phyloP scores from a whole-genome alignment of 2,797 vertebrate species.

The Adelosebastes latens region DNA sequence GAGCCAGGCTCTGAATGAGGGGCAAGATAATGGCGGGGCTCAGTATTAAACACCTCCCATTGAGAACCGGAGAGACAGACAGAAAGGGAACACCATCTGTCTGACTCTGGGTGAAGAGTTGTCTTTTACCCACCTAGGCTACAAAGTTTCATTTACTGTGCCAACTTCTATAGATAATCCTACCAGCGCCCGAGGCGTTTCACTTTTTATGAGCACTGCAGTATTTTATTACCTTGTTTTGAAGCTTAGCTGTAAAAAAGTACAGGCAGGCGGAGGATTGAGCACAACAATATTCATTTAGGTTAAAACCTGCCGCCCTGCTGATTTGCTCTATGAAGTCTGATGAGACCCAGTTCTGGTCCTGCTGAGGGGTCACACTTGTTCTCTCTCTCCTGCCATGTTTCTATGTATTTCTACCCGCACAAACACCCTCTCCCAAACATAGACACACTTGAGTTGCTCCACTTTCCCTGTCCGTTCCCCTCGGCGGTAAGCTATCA shows the following conservation, averaged over 20 bases:
- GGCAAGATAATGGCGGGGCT: conserved; percentile 64
- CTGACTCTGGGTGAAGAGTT: conserved; percentile 59
- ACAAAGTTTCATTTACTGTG: conserved; percentile 54
- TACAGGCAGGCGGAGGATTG: conserved; percentile 20
- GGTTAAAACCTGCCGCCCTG: conserved; percentile 52
- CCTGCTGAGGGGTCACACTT: conserved; percentile 44
- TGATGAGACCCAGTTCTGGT: conserved; percentile 57
- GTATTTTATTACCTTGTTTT: conserved; percentile 74
- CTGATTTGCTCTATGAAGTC: conserved; percentile 50
- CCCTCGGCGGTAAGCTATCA: conserved; percentile 80
- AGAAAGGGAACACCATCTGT: conserved; percentile 77
- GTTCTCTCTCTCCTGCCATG: conserved; percentile 22
- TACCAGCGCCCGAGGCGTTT: conserved; percentile 49
- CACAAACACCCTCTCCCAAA: conserved; percentile 64
- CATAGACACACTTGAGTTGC: conserved; percentile 67
- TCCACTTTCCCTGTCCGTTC: conserved; percentile 78
- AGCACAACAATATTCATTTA: conserved; percentile 49
- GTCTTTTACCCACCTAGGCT: conserved; percentile 62
- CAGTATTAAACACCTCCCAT: conserved; percentile 62
- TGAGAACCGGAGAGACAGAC: conserved; percentile 58
- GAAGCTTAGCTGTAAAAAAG: conserved; percentile 64
- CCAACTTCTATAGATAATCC: conserved; percentile 64
- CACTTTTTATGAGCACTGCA: conserved; percentile 61
- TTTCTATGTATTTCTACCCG: conserved; percentile 46
- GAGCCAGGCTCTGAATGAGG: conserved; percentile 70